Base-by-base conservation (phyloP, 2,888 invertebrate genomes). In the Campoletis raptor region DNA sequence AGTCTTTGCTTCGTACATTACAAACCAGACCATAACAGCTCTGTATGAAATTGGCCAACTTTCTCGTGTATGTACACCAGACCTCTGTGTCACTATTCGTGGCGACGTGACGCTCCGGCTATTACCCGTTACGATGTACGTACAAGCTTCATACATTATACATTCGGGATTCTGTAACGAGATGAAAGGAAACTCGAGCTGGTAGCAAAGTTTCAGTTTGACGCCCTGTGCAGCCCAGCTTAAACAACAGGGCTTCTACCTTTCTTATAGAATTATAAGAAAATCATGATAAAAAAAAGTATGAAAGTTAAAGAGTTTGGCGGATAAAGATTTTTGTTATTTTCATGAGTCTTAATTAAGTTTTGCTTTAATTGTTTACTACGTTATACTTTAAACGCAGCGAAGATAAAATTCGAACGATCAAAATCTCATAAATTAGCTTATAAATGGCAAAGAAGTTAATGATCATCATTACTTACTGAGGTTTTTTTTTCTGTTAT, bases 141-240 rank as follows among this genome's bases (percentile, higher is more conserved):
- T 45, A 57, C 67, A 64, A 61, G 77, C 69, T 45, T 85, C 73
- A 82, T 79, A 45, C 57, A 85, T 79, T 76, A 82, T 83, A 82
- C 85, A 85, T 85, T 81, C 42, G 64, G 77, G 52, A 79, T 67
- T 40, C 18, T 67, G 73, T 79, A 85, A 82, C 85, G 61, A 82
- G 85, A 85, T 64, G 85, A 76, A 78, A 74, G 85, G 79, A 70
- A 72, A 81, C 69, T 79, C 24, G n/a, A 37, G 83, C 61, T 52
- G 74, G 73, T 52, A 64, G 48, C 48, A 78, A 85, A 85, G 82
- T 85, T 85, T 69, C 48, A 36, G 79, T 61, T 85, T 57, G 52
- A 81, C 52, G 73, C 48, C 40, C 42, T 40, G 24, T 54, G 52
- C 40, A 57, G 57, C 40, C 57, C 73, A 74, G 54, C 57, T 74